phyloP scores from a whole-genome alignment of 2,113 vertebrate species.

The Phalacrocorax pelagicus region DNA sequence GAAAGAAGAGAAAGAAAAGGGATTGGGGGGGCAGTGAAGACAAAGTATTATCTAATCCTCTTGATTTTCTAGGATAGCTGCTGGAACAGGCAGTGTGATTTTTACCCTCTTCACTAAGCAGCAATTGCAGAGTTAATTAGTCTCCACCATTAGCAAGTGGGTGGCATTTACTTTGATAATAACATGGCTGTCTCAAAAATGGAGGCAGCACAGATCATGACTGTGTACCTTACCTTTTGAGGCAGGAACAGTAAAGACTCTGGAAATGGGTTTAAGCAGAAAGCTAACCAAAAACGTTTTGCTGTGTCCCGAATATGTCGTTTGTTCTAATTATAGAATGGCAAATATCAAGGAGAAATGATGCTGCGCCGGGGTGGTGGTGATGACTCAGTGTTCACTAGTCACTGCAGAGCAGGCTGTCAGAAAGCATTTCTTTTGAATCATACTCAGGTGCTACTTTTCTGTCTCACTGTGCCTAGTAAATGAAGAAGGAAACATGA shows the following conservation, averaged over 20 bases:
- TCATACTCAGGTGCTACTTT: not conserved
- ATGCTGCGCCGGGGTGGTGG: not conserved
- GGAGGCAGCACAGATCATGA: not conserved
- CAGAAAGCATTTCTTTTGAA: slow-evolving; percentile 6
- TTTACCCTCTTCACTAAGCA: not conserved
- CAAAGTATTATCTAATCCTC: not conserved
- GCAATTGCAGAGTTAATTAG: slow-evolving; percentile 23
- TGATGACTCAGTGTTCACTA: slow-evolving; percentile 39
- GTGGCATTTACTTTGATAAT: slow-evolving; percentile 43
- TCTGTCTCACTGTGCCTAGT: slow-evolving; percentile 50
- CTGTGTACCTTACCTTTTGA: not conserved
- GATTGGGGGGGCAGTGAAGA: not conserved
- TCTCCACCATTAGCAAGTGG: not conserved
- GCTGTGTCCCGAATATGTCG: not conserved
- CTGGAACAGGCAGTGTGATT: not conserved
- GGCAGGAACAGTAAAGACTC: not conserved
- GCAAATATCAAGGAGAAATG: slow-evolving; percentile 25
- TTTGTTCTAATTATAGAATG: slow-evolving; percentile 43
- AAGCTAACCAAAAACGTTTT: not conserved
- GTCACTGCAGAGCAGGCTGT: slow-evolving; percentile 13
- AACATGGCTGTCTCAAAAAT: not conserved
- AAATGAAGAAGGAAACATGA: slow-evolving; percentile 9
- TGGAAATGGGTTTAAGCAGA: not conserved
- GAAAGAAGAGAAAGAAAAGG: no score
- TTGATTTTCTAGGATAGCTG: not conserved